These are phyloP conservation scores for Oreochromis aureus DNA, from an alignment of 2,113 vertebrate genomes.

Conservation along the genomic window DNA sequence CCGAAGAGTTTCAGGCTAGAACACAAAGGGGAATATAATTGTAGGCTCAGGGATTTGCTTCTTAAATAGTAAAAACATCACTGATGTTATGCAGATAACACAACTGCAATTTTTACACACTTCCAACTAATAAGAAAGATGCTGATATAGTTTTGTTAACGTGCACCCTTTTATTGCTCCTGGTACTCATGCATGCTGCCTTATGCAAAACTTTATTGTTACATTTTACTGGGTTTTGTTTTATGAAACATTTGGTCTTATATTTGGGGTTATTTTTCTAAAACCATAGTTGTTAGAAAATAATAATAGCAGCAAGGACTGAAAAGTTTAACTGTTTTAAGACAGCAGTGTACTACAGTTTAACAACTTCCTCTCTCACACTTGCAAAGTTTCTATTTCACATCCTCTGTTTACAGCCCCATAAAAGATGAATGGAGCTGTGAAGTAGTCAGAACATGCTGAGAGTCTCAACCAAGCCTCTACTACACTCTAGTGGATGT, in stretches of 20 bases:
- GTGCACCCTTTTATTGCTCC: neutral
- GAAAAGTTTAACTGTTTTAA: neutral
- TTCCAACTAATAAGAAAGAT: neutral
- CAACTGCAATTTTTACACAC: neutral
- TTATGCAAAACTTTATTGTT: neutral
- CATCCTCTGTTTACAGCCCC: constrained; percentile 41
- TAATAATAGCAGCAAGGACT: neutral
- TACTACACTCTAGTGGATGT: constrained; percentile 50
- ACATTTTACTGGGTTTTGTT: neutral
- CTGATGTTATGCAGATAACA: neutral
- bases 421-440: neutral
- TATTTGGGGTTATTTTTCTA: neutral
- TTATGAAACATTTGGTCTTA: neutral
- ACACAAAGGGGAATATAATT: constrained; percentile 32
- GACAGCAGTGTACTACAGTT: neutral
- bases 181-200: neutral
- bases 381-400: constrained; percentile 36
- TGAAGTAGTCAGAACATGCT: neutral
- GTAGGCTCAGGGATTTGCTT: neutral
- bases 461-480: neutral
- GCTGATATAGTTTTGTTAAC: neutral
- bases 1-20: neutral
- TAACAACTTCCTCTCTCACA: constrained; percentile 41
- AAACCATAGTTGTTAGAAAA: neutral
- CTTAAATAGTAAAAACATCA: neutral